These are phyloP conservation scores for Plemyria rubiginata DNA, from an alignment of 2,888 invertebrate genomes.

Conservation along the genomic window DNA sequence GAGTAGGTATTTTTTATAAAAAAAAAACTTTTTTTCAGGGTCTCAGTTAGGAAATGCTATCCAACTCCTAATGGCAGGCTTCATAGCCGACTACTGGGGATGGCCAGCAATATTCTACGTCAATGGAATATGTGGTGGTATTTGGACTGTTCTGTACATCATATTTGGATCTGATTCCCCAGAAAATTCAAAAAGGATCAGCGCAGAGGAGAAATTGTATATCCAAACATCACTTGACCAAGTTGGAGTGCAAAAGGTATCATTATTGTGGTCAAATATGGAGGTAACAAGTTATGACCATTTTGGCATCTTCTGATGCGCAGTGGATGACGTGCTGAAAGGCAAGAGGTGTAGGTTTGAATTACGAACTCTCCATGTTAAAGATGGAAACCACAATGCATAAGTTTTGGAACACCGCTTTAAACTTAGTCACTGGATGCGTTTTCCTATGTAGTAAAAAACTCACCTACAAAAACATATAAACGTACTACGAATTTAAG, in stretches of 20 bases:
- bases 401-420: no score
- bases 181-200: slow-evolving; percentile 82
- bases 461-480: no score
- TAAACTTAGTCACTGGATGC: no score
- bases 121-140: slow-evolving; percentile 80
- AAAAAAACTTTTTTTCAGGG: slow-evolving; percentile 56
- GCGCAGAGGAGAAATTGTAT: slow-evolving; percentile 86
- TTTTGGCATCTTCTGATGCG: no score
- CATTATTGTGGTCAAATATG: neutral
- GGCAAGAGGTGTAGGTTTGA: no score
- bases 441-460: neutral
- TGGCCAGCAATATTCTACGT: slow-evolving; percentile 89
- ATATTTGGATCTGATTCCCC: slow-evolving; percentile 88
- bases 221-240: slow-evolving; percentile 84
- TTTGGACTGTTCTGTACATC: slow-evolving; percentile 84
- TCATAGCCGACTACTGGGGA: slow-evolving; percentile 74
- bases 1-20: neutral
- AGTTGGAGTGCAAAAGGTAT: slow-evolving; percentile 61
- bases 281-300: neutral
- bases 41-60: slow-evolving; percentile 85
- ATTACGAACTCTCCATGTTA: no score
- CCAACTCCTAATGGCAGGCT: slow-evolving; percentile 80
- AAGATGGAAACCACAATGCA: no score
- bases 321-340: no score
- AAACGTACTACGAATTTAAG: no score